Conservation (phyloP, 2,888 invertebrate genomes). For the Trichopoda pennipes region DNA sequence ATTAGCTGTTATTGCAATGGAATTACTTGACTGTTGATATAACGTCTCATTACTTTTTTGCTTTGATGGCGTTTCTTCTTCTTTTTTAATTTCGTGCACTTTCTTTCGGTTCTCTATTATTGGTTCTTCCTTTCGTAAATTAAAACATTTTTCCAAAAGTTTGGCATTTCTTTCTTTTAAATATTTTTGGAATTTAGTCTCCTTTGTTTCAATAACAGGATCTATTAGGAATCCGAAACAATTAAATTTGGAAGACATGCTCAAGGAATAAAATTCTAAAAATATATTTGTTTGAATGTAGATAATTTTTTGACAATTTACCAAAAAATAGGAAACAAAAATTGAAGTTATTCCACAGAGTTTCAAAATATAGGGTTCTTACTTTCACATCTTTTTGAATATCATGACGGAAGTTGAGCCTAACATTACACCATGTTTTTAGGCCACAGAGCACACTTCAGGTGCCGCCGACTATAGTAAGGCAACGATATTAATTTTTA, state of each 20-base stretch:
- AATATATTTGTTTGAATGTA: not conserved
- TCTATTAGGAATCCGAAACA: slow-evolving; percentile 10
- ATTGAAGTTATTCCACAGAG: too few species aligned
- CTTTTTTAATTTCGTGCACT: not conserved
- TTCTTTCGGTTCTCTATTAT: not conserved
- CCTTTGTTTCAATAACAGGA: not conserved
- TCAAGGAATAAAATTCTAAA: not conserved
- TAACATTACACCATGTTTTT: too few species aligned
- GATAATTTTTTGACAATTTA: not conserved
- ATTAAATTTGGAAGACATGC: slow-evolving; percentile 39
- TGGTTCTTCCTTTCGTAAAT: slow-evolving; percentile 24
- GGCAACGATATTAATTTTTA: too few species aligned
- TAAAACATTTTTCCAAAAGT: slow-evolving; percentile 45
- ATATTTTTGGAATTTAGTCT: slow-evolving; percentile 43
- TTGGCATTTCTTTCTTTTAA: slow-evolving; percentile 31
- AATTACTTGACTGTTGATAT: not conserved
- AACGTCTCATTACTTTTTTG: not conserved
- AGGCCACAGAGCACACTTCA: too few species aligned
- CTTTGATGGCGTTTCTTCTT: slow-evolving; percentile 6
- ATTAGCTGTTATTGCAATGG: not conserved
- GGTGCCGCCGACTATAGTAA: too few species aligned
- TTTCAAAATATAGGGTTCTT: too few species aligned
- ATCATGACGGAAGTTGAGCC: too few species aligned
- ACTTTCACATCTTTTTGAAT: too few species aligned
- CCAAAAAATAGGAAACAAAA: too few species aligned